phyloP scores from a whole-genome alignment of 2,888 invertebrate species.

The Ptilodon capucinus region DNA sequence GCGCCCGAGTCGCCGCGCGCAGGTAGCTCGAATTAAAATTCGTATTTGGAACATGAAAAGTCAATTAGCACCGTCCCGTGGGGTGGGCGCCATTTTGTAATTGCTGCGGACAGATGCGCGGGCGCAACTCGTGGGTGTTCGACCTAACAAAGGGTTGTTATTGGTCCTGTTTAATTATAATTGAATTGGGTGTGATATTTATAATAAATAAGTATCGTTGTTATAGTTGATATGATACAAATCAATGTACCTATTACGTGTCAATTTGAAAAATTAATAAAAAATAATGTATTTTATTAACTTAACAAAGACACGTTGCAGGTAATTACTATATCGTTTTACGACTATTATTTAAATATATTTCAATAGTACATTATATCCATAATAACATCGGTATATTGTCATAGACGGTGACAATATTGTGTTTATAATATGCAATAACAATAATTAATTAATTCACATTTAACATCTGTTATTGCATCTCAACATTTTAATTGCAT shows the following conservation, averaged over 20 bases:
- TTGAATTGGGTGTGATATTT: constrained; percentile 29
- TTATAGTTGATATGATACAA: neutral
- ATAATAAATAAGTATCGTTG: too few relatives aligned
- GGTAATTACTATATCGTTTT: too few relatives aligned
- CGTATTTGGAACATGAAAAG: constrained; percentile 75
- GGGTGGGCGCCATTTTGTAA: constrained; percentile 71
- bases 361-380: too few relatives aligned
- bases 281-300: too few relatives aligned
- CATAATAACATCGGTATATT: too few relatives aligned
- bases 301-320: too few relatives aligned
- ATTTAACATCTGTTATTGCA: constrained; percentile 24
- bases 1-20: constrained; percentile 38
- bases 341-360: too few relatives aligned
- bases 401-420: constrained; percentile 4
- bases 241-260: too few relatives aligned
- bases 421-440: constrained; percentile 8
- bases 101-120: constrained; percentile 68
- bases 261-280: too few relatives aligned
- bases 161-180: constrained; percentile 38
- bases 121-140: constrained; percentile 58
- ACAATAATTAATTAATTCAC: constrained; percentile 27
- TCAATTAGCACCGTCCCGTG: constrained; percentile 72
- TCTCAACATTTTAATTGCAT: constrained; percentile 15
- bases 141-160: constrained; percentile 35
- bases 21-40: constrained; percentile 48